A percentile compares a stretch with the other conserved stretches of the same genome.
These are phyloP conservation scores for Plusia festucae DNA, from an alignment of 2,888 invertebrate species.

Conservation along the genomic window DNA sequence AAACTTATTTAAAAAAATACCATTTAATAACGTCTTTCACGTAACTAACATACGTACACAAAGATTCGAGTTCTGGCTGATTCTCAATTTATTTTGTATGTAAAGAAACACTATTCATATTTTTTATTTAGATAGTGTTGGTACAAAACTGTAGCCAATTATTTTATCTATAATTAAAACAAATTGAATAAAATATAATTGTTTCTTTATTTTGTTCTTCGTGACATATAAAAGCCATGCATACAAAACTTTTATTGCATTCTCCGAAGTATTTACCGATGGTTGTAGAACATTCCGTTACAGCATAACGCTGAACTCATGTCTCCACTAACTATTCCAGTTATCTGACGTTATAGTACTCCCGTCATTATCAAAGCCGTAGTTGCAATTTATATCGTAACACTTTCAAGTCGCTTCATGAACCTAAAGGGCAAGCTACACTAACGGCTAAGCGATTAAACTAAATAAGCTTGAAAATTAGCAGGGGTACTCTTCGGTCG, in stretches of 20 bases:
- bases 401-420: constrained; percentile 27
- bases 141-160: too few species aligned
- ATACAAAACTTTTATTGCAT: neutral
- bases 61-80: too few species aligned
- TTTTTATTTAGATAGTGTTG: too few species aligned
- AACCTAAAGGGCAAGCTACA: neutral
- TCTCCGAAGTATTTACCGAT: neutral
- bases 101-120: too few species aligned
- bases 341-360: constrained; percentile 23
- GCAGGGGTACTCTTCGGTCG: neutral
- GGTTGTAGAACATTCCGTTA: neutral
- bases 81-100: neutral
- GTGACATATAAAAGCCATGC: neutral
- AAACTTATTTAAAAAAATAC: too few species aligned
- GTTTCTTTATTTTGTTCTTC: too few species aligned
- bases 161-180: too few species aligned
- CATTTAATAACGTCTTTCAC: too few species aligned
- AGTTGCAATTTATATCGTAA: constrained; percentile 41
- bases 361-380: constrained; percentile 30
- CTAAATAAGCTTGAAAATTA: neutral
- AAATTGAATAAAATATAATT: too few species aligned
- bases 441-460: neutral
- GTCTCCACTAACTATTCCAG: constrained; percentile 16
- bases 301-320: neutral
- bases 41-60: too few species aligned